A percentile compares a stretch with the other conserved stretches of the same genome.
These are phyloP conservation scores for Temnothorax rugatulus DNA, from an alignment of 2,888 invertebrate species.

Conservation along the genomic window DNA sequence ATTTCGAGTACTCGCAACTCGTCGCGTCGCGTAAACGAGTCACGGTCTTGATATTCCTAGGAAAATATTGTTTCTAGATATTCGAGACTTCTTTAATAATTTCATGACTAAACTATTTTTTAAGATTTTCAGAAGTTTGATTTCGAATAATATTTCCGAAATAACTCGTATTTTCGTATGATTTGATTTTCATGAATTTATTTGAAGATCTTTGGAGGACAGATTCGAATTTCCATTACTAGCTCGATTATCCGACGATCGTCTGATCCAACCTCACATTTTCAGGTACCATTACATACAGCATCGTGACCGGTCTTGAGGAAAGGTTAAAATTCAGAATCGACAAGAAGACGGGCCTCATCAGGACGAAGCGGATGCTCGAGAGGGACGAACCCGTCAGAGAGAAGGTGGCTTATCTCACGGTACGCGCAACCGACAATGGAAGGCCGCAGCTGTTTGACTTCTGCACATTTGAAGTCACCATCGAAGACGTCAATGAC, in stretches of 20 bases:
- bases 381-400: constrained; percentile 96
- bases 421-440: constrained; percentile 97
- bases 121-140: too few relatives aligned
- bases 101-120: too few relatives aligned
- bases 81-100: background rate
- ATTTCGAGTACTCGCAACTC: too few relatives aligned
- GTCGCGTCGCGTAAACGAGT: too few relatives aligned
- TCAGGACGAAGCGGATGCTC: constrained; percentile 92
- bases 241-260: background rate
- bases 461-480: constrained; percentile 97
- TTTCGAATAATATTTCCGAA: background rate
- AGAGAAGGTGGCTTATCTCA: constrained; percentile 94
- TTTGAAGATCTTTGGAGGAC: background rate
- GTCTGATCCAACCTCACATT: background rate
- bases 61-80: background rate
- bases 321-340: constrained; percentile 93
- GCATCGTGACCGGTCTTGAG: constrained; percentile 92
- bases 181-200: background rate
- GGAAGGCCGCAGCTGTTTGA: constrained; percentile 96
- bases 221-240: background rate
- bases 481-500: constrained; percentile 97
- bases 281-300: constrained; percentile 92
- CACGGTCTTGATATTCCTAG: too few relatives aligned
- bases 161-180: background rate
- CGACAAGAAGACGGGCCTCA: constrained; percentile 91